Conservation (phyloP, 2,113 vertebrate genomes). For the Chascanopsetta lugubris region DNA sequence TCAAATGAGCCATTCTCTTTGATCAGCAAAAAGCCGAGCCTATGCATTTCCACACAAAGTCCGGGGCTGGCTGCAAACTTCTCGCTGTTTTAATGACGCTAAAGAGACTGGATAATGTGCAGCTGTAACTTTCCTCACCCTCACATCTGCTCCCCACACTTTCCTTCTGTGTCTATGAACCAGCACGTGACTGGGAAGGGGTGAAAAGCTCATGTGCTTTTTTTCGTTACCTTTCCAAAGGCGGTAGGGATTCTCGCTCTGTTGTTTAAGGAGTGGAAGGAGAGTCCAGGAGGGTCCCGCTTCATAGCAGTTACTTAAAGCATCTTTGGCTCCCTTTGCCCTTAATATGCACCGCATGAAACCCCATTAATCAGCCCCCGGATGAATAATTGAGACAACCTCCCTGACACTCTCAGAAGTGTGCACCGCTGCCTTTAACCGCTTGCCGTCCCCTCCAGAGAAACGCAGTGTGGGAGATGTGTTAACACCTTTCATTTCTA, state of each 20-base stretch:
- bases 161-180: not conserved
- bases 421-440: conserved; percentile 25
- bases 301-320: conserved; percentile 56
- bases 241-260: conserved; percentile 9
- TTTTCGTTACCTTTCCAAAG: conserved; percentile 8
- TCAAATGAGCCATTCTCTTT: conserved; percentile 65
- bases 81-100: conserved; percentile 54
- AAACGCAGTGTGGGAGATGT: conserved; percentile 33
- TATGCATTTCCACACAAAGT: conserved; percentile 47
- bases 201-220: not conserved
- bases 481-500: conserved; percentile 52
- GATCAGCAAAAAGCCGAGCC: conserved; percentile 66
- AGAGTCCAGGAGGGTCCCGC: conserved; percentile 19
- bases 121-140: conserved; percentile 26
- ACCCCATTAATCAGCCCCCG: conserved; percentile 55
- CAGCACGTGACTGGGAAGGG: not conserved
- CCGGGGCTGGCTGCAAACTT: conserved; percentile 43
- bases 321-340: conserved; percentile 37
- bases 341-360: conserved; percentile 64
- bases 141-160: not conserved
- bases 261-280: conserved; percentile 3
- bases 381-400: conserved; percentile 68
- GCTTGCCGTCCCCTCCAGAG: conserved; percentile 15
- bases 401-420: conserved; percentile 46
- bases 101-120: conserved; percentile 50